phyloP scores from a whole-genome alignment of 2,888 invertebrate genomes.

The Pachymerium ferrugineum region DNA sequence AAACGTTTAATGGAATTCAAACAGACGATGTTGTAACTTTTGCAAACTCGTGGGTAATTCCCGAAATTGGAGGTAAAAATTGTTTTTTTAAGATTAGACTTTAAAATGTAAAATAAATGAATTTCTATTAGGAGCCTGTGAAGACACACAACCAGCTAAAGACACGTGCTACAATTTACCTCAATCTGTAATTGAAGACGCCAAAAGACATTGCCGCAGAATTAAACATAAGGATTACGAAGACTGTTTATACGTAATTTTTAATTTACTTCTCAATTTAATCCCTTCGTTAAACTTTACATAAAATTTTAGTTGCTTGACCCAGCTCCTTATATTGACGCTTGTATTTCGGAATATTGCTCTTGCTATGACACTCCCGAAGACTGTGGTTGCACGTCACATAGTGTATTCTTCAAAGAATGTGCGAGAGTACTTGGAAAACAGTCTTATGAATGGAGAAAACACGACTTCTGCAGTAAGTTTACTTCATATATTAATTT shows the following conservation, averaged over 20 bases:
- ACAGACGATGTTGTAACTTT: slow-evolving; percentile 49
- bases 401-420: slow-evolving; percentile 70
- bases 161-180: neutral
- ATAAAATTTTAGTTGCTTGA: slow-evolving; percentile 56
- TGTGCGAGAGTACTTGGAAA: slow-evolving; percentile 63
- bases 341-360: slow-evolving; percentile 78
- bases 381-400: slow-evolving; percentile 66
- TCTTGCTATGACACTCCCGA: slow-evolving; percentile 53
- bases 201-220: neutral
- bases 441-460: slow-evolving; percentile 67
- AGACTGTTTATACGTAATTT: neutral
- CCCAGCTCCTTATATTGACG: slow-evolving; percentile 59
- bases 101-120: neutral
- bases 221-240: neutral
- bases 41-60: slow-evolving; percentile 46
- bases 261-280: too few species aligned
- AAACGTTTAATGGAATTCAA: slow-evolving; percentile 56
- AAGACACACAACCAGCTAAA: neutral
- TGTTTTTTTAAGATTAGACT: neutral
- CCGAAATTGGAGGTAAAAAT: slow-evolving; percentile 37
- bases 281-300: neutral
- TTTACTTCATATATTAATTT: slow-evolving; percentile 40
- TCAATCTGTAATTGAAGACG: neutral
- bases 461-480: slow-evolving; percentile 76
- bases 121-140: neutral